Evolutionary conservation across 1,140 invertebrate species (phyloP).

Genomic region (Dinoponera quadriceps): DNA sequence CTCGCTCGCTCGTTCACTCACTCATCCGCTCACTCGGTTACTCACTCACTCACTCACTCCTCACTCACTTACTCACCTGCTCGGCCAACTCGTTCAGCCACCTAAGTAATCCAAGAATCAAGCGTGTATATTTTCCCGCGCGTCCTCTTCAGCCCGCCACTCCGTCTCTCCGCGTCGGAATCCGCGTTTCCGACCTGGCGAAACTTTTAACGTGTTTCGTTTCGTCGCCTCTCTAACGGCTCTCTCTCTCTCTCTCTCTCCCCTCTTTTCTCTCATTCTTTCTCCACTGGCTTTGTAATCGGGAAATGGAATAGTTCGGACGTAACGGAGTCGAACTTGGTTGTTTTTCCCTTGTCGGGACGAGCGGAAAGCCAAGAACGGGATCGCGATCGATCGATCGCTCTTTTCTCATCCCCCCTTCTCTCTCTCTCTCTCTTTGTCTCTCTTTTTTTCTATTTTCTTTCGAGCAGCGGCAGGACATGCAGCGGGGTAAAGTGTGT

Average conservation of each 20-base stretch:
- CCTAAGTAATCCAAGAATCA: constrained; percentile 67
- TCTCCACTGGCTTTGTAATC: neutral
- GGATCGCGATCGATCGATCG: constrained; percentile 25
- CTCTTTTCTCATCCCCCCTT: neutral
- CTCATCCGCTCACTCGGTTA: too few relatives aligned
- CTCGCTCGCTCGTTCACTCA: too few relatives aligned
- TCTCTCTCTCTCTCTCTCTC: neutral
- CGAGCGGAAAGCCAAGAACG: neutral
- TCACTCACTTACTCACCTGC: constrained; percentile 67
- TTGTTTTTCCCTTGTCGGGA: neutral
- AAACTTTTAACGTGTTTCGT: constrained; percentile 58
- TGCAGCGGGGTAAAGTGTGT: constrained; percentile 52
- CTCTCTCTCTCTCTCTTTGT: neutral
- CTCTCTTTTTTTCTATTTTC: constrained; percentile 3
- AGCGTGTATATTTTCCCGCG: constrained; percentile 64
- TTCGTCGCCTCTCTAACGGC: constrained; percentile 14
- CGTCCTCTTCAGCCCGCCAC: neutral
- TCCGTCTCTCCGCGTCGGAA: neutral
- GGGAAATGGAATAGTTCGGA: neutral
- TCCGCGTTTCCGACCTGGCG: constrained; percentile 47
- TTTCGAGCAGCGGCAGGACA: constrained; percentile 35
- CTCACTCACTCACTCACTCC: constrained; percentile 6
- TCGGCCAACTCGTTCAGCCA: constrained; percentile 43
- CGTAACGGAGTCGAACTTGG: neutral
- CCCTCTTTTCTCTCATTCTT: neutral